Evolutionary conservation across 2,888 invertebrate genomes (phyloP), one percentile per base, ranked within the genome.

Genomic region (Pseudococcus viburni): DNA sequence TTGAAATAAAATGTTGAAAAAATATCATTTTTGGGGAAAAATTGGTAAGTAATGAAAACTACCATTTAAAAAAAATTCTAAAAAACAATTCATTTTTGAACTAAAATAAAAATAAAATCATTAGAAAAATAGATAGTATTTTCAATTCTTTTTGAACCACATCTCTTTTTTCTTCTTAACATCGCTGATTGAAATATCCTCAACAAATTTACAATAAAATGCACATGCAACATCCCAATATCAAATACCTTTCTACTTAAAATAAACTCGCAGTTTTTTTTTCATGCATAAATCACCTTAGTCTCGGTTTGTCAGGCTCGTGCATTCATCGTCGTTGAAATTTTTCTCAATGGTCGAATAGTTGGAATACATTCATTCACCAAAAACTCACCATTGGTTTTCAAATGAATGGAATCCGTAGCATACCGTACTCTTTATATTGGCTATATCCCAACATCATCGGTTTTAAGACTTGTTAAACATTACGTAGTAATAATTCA

Each of bases 381-480:
- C 22, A 22, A 64, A 33, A 22, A 64, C 8, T 22, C 22, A 22
- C 9, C 64, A 22, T 9, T 15, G 64, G 22, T 22, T 64, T 59
- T 22, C 64, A 22, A 64, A 64, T 64, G 64, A 64, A 64, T 64
- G 64, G 64, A 64, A 64, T 64, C 22, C 22, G 64, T 64, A 22
- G 19, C 22, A 22, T 64, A 59, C 59, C 59, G n/a, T 19, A 64
- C 64, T 64, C 19, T n/a, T n/a, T 59, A 19, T 19, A 22, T 64
- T 64, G 64, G 64, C 64, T 22, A 22, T 8, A 64, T 64, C 64
- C 64, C 64, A 64, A 64, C 22, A 22, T 8, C 22, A 64, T 19
- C 9, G 8, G 8, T 64, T 64, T 22, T 9, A 64, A 22, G 22
- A 22, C 64, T 64, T 64, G 64, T 64, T 64, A 22, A 64, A 64